These are phyloP conservation scores for Xestia rhomboidea DNA, from an alignment of 2,888 invertebrate genomes.

Conservation along the genomic window DNA sequence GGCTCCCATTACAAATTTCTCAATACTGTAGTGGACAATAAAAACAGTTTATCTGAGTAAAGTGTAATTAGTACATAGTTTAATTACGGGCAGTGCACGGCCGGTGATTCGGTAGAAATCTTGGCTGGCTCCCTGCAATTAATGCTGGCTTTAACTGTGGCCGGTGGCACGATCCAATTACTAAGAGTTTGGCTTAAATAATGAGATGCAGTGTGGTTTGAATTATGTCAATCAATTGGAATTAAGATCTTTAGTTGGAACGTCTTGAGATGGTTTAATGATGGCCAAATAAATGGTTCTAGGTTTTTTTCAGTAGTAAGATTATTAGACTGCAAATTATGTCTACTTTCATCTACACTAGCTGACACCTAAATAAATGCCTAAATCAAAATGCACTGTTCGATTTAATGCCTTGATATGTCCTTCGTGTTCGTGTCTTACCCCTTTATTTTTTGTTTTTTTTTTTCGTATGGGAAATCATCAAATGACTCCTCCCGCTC, in stretches of 20 bases:
- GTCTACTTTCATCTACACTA: background rate
- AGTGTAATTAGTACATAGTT: slow-evolving; percentile 88
- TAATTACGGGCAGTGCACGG: slow-evolving; percentile 80
- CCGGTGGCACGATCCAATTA: slow-evolving; percentile 84
- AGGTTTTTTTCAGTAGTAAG: background rate
- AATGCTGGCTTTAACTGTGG: slow-evolving; percentile 82
- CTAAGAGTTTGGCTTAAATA: slow-evolving; percentile 70
- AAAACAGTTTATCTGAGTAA: slow-evolving; percentile 82
- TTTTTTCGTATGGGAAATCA: too few species aligned
- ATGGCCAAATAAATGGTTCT: background rate
- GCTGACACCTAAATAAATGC: background rate
- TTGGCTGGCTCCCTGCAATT: slow-evolving; percentile 87
- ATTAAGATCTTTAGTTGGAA: background rate
- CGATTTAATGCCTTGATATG: background rate
- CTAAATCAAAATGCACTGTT: background rate
- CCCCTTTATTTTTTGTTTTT: too few species aligned
- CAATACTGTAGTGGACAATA: slow-evolving; percentile 70
- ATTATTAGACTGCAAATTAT: background rate
- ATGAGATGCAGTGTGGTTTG: slow-evolving; percentile 42
- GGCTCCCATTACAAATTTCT: slow-evolving; percentile 20
- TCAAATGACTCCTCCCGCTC: too few species aligned
- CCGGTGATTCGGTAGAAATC: slow-evolving; percentile 83
- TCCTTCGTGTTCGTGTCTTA: too few species aligned
- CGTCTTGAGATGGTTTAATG: background rate
- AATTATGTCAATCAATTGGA: slow-evolving; percentile 40